Evolutionary conservation across 2,113 vertebrate genomes (phyloP), one percentile per base, ranked within the genome.

Genomic region (Cricetomys ansorgei): DNA sequence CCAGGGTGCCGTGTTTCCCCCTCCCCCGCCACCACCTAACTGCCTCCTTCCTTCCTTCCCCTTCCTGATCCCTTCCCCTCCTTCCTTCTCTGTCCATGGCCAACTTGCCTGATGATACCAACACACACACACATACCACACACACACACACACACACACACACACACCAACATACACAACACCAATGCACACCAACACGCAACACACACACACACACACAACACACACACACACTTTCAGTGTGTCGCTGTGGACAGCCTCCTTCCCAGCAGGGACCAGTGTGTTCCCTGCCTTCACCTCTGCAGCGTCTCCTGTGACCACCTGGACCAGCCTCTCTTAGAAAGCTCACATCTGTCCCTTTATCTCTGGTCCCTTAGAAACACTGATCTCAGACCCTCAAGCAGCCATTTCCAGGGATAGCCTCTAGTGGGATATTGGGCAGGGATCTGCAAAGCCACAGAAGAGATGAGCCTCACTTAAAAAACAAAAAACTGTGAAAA

Each of bases 391-490:
- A 27, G 57, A 5, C 16, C 50, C 50, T n/a, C 2, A 6, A 11
- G 53, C n/a, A 40, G 77, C 77, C 13, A 13, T 45, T 70, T 15
- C 64, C 75, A 29, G 7, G 19, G 48, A 1, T 10, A 5, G n/a
- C 48, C 4, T 1, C 27, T 12, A 37, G 21, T n/a, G 40, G 62
- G 50, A 45, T 27, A 27, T n/a, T 19, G 40, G 25, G 72, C 62
- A 11, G 5, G 73, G 62, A 17, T 2, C 31, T 27, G 2, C 13
- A 3, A 40, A 57, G 7, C 5, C 9, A 0, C 1, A 57, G 45
- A 27, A 11, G 0, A 21, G 37, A n/a, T 31, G 19, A 12, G 34
- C 43, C 65, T 59, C 34, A 0, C 50, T 90, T 55, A 5, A 40
- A 80, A 92, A 62, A n/a, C n/a, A 75, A 50, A 27, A 62, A 25